These are phyloP conservation scores for Burhinus bistriatus DNA, from an alignment of 2,113 vertebrate genomes.

Conservation along the genomic window DNA sequence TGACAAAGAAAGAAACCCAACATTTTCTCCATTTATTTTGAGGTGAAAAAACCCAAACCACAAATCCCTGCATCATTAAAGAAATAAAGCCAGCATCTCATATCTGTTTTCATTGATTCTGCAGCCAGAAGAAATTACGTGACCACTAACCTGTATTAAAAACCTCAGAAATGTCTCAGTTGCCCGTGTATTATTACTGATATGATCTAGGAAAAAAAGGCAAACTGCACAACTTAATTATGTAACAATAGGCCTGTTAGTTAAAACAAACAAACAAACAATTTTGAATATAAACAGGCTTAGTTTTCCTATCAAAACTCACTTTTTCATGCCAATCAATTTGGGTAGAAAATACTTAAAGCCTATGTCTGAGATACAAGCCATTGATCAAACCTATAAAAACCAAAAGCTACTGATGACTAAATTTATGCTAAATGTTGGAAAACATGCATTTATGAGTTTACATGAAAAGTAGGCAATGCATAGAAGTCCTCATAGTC, in stretches of 20 bases:
- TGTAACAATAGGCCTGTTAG: background rate
- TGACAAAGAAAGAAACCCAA: background rate
- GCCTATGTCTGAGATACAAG: background rate
- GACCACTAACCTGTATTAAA: background rate
- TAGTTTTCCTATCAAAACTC: background rate
- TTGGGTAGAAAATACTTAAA: background rate
- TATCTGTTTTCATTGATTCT: background rate
- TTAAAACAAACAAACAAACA: background rate
- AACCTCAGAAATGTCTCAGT: background rate
- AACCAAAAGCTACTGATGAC: background rate
- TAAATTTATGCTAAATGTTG: background rate
- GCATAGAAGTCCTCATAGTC: background rate
- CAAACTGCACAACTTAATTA: background rate
- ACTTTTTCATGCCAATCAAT: background rate
- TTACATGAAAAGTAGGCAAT: background rate
- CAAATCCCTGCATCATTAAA: background rate
- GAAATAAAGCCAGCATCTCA: background rate
- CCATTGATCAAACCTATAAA: background rate
- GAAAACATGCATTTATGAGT: background rate
- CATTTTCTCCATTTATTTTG: background rate
- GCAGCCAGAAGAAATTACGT: background rate
- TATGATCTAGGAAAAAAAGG: background rate
- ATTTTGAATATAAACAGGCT: background rate
- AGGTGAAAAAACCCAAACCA: background rate
- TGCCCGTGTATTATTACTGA: background rate